Base-by-base conservation (phyloP, 2,888 invertebrate genomes). In the Ormia ochracea region DNA sequence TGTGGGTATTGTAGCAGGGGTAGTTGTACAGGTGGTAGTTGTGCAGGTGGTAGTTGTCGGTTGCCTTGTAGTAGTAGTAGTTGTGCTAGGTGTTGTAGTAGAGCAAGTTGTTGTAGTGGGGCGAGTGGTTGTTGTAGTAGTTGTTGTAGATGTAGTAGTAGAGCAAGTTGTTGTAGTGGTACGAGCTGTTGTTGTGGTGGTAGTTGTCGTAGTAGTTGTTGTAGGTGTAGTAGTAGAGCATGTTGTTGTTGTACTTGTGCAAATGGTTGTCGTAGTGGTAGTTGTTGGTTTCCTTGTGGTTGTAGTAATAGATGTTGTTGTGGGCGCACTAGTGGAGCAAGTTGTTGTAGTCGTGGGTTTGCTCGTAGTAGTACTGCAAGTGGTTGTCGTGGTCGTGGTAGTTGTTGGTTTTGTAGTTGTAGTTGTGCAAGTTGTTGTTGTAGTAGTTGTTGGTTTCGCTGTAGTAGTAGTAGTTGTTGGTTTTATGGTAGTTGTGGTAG, bases 41-140 rank as follows among this genome's bases (percentile, higher is more conserved):
- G 77, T 74, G 17, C 56, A 50, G 9, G 61, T 45, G 3, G 43
- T 10, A 5, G 58, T 33, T n/a, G 63, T 52, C 1, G 75, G 14
- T n/a, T n/a, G n/a, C 3, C 10, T 54, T 1, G 23, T 61, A 31
- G 52, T 19, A 10, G 68, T 45, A 5, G 45, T 45, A 12, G 45
- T 41, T 3, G 14, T 4, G 14, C 7, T 43, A 10, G 61, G 14
- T 4, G 72, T 56, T 2, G 72, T 72, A 28, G 77, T 61, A 26
- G 19, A 50, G 7, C 21, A 14, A 6, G 63, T 45, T 1, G 50
- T 41, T 3, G 75, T 43, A 1, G 61, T 76, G 10, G 48, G 1
- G n/a, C 5, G 14, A 12, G 58, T n/a, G n/a, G 38, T 75, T 5
- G 61, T 76, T 7, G 52, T 43, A 2, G 48, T 48, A 45, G 45